Evolutionary conservation across 2,113 vertebrate genomes (phyloP), one percentile per base, ranked within the genome.

Genomic region (Varanus komodoensis): DNA sequence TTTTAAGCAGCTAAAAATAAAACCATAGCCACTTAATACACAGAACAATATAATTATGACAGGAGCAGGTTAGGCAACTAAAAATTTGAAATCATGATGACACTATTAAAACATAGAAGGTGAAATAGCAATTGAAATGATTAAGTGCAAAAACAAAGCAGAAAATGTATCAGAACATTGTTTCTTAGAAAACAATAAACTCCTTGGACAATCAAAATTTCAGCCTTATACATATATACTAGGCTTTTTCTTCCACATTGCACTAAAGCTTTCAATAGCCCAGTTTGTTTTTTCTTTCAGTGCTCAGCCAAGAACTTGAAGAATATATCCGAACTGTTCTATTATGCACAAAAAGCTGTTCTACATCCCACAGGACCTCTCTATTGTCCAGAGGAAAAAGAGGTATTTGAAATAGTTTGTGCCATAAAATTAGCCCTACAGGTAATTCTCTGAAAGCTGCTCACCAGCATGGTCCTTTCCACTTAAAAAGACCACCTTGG

Each of bases 291-390:
- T 87, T 95, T 90, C 94, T 94, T 4, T 17, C 94, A 99, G 99
- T 99, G 99, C 96, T 99, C 99, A 94, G 99, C 99, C 79, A 99
- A 99, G 98, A 99, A 99, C 96, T 96, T 99, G 97, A 99, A 99
- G 97, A 99, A 99, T 95, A 99, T 99, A 95, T 99, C 99, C 1
- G 99, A 99, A 95, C 97, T 99, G 74, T 99, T 99, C 96, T 99
- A 99, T 96, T 99, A 99, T n/a, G 99, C 99, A 69, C 99, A 99
- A 97, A 99, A 99, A 96, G 99, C 99, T 84, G 99, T 99, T 94
- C 98, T 99, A 71, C 99, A 99, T 97, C 99, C 99, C 48, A 99
- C 99, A 81, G 99, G 99, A 79, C 99, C 99, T 17, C 96, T 99
- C 80, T 99, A 99, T 96, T 99, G 99, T 93, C 98, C 99, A 29